Conservation (phyloP, 2,888 invertebrate genomes). For the Mythimna impura region DNA sequence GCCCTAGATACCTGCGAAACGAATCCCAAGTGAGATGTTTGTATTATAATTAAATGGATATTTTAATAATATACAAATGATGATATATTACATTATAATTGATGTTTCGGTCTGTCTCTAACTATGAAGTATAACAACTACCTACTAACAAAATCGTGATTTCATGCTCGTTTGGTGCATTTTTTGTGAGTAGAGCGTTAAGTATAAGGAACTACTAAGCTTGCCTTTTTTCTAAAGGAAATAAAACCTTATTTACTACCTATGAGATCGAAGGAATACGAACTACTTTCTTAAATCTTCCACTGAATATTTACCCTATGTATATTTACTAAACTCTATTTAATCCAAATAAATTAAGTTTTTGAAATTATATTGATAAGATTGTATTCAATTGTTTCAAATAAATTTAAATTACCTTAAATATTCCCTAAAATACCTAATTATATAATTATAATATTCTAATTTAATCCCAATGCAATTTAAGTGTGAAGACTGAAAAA, state of each 20-base stretch:
- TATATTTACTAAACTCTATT: slow-evolving; percentile 34
- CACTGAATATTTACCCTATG: slow-evolving; percentile 33
- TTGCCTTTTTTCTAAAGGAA: slow-evolving; percentile 29
- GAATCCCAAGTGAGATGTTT: slow-evolving; percentile 84
- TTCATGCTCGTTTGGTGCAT: slow-evolving; percentile 22
- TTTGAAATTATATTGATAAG: slow-evolving; percentile 58
- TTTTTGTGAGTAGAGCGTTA: slow-evolving; percentile 29
- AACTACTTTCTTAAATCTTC: slow-evolving; percentile 37
- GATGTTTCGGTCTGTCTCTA: slow-evolving; percentile 63
- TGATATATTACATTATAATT: slow-evolving; percentile 63
- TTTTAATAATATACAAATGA: slow-evolving; percentile 73
- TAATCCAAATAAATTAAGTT: slow-evolving; percentile 38
- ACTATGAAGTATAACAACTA: slow-evolving; percentile 66
- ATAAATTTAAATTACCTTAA: slow-evolving; percentile 28
- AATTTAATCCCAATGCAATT: slow-evolving; percentile 63
- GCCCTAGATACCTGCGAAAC: slow-evolving; percentile 73
- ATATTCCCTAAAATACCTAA: slow-evolving; percentile 35
- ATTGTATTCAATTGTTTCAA: slow-evolving; percentile 52
- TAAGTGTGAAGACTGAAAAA: slow-evolving; percentile 68
- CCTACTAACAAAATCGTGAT: slow-evolving; percentile 51
- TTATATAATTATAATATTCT: slow-evolving; percentile 44
- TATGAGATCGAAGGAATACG: slow-evolving; percentile 2
- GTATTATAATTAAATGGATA: slow-evolving; percentile 73
- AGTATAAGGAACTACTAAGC: slow-evolving; percentile 14
- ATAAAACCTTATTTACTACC: slow-evolving; percentile 26